A percentile compares a stretch with the other conserved stretches of the same genome.
These are phyloP conservation scores for Beroe forskalii DNA, from an alignment of 37 sponge, comb jelly and placozoan genomes.

Conservation along the genomic window DNA sequence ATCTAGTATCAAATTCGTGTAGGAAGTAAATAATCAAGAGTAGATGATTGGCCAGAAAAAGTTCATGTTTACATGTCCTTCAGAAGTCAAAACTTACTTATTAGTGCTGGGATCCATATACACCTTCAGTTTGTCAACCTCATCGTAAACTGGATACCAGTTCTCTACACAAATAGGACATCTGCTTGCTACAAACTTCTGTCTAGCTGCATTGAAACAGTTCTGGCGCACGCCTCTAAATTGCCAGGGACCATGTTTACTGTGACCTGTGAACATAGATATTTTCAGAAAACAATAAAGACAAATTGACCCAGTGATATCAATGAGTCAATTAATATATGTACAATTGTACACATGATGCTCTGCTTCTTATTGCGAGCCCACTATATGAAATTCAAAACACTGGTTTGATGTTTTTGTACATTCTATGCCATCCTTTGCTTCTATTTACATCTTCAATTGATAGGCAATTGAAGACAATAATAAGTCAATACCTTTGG, in stretches of 20 bases:
- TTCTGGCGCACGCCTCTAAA: neutral
- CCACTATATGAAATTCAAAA: too few species aligned
- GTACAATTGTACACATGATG: too few species aligned
- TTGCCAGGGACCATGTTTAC: neutral
- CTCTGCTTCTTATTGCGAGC: too few species aligned
- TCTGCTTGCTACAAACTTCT: neutral
- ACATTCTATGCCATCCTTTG: too few species aligned
- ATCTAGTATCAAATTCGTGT: too few species aligned
- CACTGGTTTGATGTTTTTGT: too few species aligned
- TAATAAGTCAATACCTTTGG: too few species aligned
- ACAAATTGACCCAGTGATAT: neutral
- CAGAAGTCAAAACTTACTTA: conserved; percentile 41
- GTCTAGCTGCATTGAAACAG: neutral
- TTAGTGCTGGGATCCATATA: conserved; percentile 39
- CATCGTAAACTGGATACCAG: conserved; percentile 56
- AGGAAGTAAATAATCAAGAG: neutral
- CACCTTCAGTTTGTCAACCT: conserved; percentile 1
- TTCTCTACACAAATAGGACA: neutral
- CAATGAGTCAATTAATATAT: too few species aligned
- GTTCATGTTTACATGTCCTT: too few species aligned
- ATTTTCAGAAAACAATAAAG: neutral
- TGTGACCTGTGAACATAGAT: conserved; percentile 12
- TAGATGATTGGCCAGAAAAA: neutral
- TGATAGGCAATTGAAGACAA: too few species aligned
- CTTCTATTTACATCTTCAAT: too few species aligned